Conservation (phyloP, 2,797 vertebrate genomes). For the Propithecus deckenii region DNA sequence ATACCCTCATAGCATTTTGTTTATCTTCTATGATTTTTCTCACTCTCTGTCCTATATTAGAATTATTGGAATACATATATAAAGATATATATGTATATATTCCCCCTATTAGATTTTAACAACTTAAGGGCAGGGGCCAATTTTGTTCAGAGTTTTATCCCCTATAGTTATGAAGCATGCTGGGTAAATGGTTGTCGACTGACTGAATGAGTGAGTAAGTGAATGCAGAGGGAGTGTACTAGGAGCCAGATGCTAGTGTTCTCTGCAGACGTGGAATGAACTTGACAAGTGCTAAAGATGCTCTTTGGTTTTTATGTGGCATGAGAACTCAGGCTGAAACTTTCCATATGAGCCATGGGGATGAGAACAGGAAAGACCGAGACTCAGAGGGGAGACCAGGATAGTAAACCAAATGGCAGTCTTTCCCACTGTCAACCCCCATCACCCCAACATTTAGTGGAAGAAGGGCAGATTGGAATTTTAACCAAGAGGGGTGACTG, state of each 20-base stretch:
- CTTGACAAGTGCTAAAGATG: background rate
- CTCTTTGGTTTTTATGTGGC: constrained; percentile 5
- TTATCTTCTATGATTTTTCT: background rate
- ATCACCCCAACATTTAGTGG: background rate
- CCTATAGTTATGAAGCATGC: background rate
- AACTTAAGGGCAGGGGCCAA: background rate
- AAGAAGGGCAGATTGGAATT: background rate
- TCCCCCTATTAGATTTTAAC: background rate
- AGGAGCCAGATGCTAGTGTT: background rate
- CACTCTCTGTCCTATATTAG: background rate
- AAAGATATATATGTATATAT: background rate
- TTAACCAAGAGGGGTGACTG: background rate
- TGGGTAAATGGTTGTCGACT: background rate
- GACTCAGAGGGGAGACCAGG: background rate
- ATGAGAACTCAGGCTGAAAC: background rate
- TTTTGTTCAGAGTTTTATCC: background rate
- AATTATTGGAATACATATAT: background rate
- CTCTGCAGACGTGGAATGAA: background rate
- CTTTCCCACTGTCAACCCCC: background rate
- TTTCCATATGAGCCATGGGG: background rate
- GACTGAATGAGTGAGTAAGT: background rate
- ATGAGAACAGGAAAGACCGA: background rate
- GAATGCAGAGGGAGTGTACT: background rate
- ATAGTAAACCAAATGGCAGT: background rate
- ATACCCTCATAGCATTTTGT: background rate